These are phyloP conservation scores for Sebastes dallii DNA, from an alignment of 2,797 vertebrate genomes.

Conservation along the genomic window DNA sequence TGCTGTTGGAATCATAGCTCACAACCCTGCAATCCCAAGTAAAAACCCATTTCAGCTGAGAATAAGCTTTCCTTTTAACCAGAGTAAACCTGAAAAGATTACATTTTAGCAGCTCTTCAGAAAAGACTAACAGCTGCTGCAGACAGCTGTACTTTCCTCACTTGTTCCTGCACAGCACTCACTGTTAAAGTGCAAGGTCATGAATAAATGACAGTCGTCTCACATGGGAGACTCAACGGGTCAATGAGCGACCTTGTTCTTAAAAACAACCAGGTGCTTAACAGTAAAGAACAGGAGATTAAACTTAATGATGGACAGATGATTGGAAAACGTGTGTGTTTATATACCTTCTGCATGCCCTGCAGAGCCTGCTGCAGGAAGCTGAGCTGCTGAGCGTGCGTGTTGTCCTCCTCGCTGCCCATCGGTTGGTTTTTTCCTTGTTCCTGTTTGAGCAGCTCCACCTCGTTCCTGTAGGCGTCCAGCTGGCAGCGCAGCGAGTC, in stretches of 20 bases:
- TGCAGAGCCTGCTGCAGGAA: constrained; percentile 95
- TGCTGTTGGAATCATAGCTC: neutral
- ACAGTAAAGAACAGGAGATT: neutral
- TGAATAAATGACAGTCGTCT: constrained; percentile 41
- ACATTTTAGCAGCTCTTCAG: constrained; percentile 28
- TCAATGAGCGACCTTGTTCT: constrained; percentile 19
- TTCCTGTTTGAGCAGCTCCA: constrained; percentile 95
- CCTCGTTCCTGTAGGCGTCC: constrained; percentile 93
- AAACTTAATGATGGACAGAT: neutral
- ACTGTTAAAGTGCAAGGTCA: constrained; percentile 27
- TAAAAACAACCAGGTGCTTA: constrained; percentile 1
- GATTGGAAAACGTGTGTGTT: neutral
- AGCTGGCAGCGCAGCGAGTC: constrained; percentile 96
- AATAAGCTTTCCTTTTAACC: constrained; percentile 11
- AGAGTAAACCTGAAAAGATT: constrained; percentile 12
- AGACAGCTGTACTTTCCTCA: constrained; percentile 38
- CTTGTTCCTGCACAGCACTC: constrained; percentile 14
- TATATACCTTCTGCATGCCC: constrained; percentile 93
- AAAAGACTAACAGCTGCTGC: constrained; percentile 18
- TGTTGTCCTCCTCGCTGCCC: constrained; percentile 87
- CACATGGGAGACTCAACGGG: neutral
- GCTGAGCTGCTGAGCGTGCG: constrained; percentile 91
- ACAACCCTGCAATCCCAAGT: neutral
- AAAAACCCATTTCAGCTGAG: neutral
- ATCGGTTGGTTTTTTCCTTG: constrained; percentile 87